phyloP scores from a whole-genome alignment of 2,797 vertebrate genomes.

The Furcifer pardalis region DNA sequence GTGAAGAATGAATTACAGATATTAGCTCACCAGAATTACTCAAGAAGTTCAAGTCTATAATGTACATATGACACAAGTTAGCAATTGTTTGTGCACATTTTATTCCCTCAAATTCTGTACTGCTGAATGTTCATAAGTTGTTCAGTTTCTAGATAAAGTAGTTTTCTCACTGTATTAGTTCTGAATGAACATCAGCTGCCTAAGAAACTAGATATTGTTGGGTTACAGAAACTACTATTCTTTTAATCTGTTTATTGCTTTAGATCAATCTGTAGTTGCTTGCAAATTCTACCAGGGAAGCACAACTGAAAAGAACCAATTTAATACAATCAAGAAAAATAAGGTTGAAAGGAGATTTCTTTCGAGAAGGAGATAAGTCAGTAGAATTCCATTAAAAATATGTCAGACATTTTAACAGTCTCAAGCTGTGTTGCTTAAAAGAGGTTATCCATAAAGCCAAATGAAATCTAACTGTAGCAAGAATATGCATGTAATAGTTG shows the following conservation, averaged over 20 bases:
- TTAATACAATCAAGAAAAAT: constrained; percentile 31
- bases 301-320: constrained; percentile 33
- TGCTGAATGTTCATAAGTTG: too few species aligned
- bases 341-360: constrained; percentile 44
- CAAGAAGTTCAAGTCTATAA: too few species aligned
- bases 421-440: constrained; percentile 30
- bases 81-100: too few species aligned
- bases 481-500: constrained; percentile 13
- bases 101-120: too few species aligned
- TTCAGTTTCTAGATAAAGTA: too few species aligned
- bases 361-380: constrained; percentile 24
- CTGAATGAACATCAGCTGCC: not conserved
- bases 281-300: not conserved
- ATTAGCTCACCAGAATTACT: too few species aligned
- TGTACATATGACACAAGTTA: too few species aligned
- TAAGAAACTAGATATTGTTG: not conserved
- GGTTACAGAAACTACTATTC: constrained; percentile 19
- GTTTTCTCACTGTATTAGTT: not conserved
- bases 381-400: constrained; percentile 33
- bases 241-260: constrained; percentile 36
- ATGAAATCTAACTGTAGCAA: constrained; percentile 13
- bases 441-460: constrained; percentile 39
- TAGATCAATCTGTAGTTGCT: constrained; percentile 21
- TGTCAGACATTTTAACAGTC: constrained; percentile 16
- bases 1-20: too few species aligned